A percentile compares a stretch with the other conserved stretches of the same genome.
Evolutionary conservation across 2,888 invertebrate species (phyloP).

Genomic region (Acrobasis consociella): DNA sequence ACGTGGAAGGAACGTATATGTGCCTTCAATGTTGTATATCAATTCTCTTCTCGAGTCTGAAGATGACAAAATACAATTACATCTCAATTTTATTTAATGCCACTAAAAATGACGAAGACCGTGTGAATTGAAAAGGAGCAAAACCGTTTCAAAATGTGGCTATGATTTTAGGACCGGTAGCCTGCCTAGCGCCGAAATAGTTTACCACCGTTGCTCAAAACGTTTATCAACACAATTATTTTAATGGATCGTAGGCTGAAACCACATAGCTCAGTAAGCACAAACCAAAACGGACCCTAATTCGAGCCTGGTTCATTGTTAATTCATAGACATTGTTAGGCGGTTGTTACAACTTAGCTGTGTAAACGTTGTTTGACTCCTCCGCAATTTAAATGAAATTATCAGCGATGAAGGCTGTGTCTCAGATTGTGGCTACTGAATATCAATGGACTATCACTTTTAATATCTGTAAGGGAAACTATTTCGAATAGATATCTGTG

Average conservation of each 20-base stretch:
- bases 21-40: no score
- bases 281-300: constrained; percentile 49
- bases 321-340: constrained; percentile 65
- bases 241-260: not conserved
- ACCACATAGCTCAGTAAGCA: not conserved
- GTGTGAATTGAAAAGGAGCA: no score
- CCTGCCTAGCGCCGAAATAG: no score
- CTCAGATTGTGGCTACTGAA: constrained; percentile 25
- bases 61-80: no score
- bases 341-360: constrained; percentile 52
- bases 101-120: no score
- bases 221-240: not conserved
- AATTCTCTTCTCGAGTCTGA: no score
- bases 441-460: constrained; percentile 20
- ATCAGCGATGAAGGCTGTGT: constrained; percentile 33
- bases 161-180: no score
- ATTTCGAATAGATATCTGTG: no score
- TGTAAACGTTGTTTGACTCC: constrained; percentile 48
- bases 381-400: constrained; percentile 45
- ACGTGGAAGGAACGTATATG: no score
- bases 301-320: constrained; percentile 60
- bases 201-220: no score
- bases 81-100: no score
- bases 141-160: no score
- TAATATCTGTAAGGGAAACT: constrained; percentile 8